phyloP scores from a whole-genome alignment of 2,113 vertebrate genomes.

The Neolamprologus kungweensis region DNA sequence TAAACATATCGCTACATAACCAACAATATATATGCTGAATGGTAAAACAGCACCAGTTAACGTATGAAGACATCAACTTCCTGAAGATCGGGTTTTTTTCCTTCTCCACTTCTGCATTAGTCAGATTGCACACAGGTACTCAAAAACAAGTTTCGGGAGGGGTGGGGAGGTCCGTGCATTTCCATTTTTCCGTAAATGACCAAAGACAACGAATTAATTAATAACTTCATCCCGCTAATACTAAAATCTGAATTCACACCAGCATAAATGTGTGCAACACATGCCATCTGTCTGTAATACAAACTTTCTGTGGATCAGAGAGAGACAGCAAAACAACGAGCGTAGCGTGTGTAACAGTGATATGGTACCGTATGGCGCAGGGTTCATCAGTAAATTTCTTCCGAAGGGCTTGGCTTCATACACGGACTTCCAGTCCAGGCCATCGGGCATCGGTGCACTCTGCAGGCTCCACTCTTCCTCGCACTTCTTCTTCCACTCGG shows the following conservation, averaged over 20 bases:
- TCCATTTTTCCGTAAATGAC: not conserved
- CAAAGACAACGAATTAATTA: not conserved
- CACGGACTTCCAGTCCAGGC: constrained; percentile 70
- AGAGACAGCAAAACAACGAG: accelerated
- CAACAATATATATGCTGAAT: not conserved
- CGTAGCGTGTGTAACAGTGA: not conserved
- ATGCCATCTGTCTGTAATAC: not conserved
- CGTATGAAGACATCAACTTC: not conserved
- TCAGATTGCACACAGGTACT: not conserved
- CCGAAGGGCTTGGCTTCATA: constrained; percentile 70
- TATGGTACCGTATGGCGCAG: constrained; percentile 76
- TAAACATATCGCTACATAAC: not conserved
- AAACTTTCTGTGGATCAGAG: not conserved
- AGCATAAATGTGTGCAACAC: not conserved
- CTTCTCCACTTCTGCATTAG: not conserved
- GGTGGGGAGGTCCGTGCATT: not conserved
- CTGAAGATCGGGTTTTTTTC: not conserved
- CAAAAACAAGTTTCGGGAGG: not conserved
- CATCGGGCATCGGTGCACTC: constrained; percentile 46
- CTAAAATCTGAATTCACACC: not conserved
- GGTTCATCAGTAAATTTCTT: constrained; percentile 76
- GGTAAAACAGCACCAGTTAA: not conserved
- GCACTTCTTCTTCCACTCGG: constrained; percentile 54
- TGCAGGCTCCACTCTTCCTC: constrained; percentile 51
- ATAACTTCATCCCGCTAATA: accelerated